Base-by-base conservation (phyloP, 2,888 invertebrate genomes). In the Pachliopta kotzebuea region DNA sequence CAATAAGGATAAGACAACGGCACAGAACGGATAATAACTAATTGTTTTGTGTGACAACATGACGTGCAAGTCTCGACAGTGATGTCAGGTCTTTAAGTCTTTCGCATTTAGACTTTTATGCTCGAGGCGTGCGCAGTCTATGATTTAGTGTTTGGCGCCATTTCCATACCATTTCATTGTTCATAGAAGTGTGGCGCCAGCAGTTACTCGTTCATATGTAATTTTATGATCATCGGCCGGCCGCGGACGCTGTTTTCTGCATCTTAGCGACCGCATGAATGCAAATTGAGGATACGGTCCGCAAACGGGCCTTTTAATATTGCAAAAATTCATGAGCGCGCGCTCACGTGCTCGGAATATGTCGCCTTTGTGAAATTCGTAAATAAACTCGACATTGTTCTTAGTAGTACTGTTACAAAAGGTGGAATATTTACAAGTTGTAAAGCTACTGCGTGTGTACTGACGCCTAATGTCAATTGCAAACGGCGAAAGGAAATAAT, bases 121-220 rank as follows among this genome's bases (percentile, higher is more conserved):
- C 76, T 69, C 65, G 60, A 75, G 78, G 82, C 84, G 65, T 68
- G 78, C 79, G 80, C 82, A 81, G 84, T 81, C 83, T 87, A 84
- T 86, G 85, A 86, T 85, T 78, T 72, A 76, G 76, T 77, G 80
- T 76, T 84, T 81, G 87, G 87, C 89, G 90, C 86, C 88, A 83
- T 83, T 85, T 83, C 77, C 84, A 83, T 81, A 76, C 79, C 76
- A 81, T 84, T 87, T 87, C 85, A 90, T 90, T 90, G 89, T 90
- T 88, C 86, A 88, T 83, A 86, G 86, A 87, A 88, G 80, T 79
- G 80, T 83, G 90, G 88, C 90, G 90, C 88, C 90, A 75, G 75
- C 76, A 77, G 76, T 76, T 76, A 84, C 83, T 81, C 81, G 84
- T 83, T 85, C 79, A 78, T 80, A 81, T 80, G 83, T 84, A 83